These are phyloP conservation scores for Nothocercus julius DNA, from an alignment of 2,113 vertebrate genomes.

Conservation along the genomic window DNA sequence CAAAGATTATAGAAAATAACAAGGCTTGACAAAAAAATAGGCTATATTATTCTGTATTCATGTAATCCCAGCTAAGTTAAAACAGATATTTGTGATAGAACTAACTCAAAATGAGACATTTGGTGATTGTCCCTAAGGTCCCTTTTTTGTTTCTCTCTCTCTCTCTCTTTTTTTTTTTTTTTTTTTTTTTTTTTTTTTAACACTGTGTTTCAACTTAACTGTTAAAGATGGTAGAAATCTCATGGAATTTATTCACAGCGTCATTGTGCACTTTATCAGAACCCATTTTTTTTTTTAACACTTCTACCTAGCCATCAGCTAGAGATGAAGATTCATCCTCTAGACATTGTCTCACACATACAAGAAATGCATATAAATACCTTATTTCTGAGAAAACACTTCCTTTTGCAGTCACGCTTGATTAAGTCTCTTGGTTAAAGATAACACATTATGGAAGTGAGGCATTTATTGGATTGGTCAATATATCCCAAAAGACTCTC, in stretches of 20 bases:
- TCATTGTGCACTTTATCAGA: not conserved
- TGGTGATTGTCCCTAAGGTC: not conserved
- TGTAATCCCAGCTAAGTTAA: not conserved
- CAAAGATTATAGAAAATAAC: not conserved
- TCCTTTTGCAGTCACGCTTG: not conserved
- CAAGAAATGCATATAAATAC: not conserved
- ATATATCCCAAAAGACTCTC: not conserved
- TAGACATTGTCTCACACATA: not conserved
- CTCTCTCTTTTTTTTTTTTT: not conserved
- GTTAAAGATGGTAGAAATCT: not conserved
- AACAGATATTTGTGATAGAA: not conserved
- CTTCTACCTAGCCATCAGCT: not conserved
- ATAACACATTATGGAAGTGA: not conserved
- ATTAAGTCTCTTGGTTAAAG: not conserved
- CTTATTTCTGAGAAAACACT: not conserved
- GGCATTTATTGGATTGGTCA: not conserved
- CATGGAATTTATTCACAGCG: not conserved
- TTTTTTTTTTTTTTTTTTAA: not conserved
- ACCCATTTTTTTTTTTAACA: not conserved
- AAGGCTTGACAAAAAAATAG: not conserved
- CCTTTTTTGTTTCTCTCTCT: not conserved
- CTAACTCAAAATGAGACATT: not conserved
- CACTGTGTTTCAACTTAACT: not conserved
- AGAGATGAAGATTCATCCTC: not conserved
- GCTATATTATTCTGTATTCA: not conserved